A percentile compares a stretch with the other conserved stretches of the same genome.
phyloP scores from a whole-genome alignment of 2,113 vertebrate genomes.

The Brachypteracias leptosomus region DNA sequence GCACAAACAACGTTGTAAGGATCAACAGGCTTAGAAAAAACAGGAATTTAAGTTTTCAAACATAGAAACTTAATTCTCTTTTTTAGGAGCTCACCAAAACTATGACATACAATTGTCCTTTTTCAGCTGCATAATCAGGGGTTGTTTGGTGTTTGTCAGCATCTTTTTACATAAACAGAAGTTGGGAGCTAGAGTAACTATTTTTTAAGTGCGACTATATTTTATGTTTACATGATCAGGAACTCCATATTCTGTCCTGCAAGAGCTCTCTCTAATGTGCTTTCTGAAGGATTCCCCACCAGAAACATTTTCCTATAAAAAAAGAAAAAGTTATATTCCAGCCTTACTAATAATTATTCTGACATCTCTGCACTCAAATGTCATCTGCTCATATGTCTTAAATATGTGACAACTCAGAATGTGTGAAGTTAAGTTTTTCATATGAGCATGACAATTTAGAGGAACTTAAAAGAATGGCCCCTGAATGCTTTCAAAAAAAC shows the following conservation, averaged over 20 bases:
- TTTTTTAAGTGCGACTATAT: neutral
- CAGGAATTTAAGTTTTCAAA: conserved; percentile 54
- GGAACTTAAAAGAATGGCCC: neutral
- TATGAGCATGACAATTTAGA: neutral
- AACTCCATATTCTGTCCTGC: neutral
- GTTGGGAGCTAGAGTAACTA: neutral
- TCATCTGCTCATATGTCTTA: neutral
- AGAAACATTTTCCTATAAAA: neutral
- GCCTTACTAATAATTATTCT: neutral
- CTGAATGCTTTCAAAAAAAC: neutral
- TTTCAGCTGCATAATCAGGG: neutral
- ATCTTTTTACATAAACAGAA: neutral
- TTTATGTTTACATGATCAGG: neutral
- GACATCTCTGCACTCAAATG: neutral
- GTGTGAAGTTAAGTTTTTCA: neutral
- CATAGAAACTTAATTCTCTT: conserved; percentile 19
- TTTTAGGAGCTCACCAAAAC: conserved; percentile 36
- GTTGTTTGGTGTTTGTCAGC: neutral
- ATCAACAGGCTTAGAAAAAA: conserved; percentile 63
- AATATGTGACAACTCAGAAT: neutral
- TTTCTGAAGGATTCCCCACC: neutral
- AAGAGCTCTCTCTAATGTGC: neutral
- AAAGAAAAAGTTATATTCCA: neutral
- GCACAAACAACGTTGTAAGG: conserved; percentile 60
- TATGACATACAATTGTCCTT: neutral